phyloP scores from a whole-genome alignment of 2,797 vertebrate genomes.

The Rallus crepitans region DNA sequence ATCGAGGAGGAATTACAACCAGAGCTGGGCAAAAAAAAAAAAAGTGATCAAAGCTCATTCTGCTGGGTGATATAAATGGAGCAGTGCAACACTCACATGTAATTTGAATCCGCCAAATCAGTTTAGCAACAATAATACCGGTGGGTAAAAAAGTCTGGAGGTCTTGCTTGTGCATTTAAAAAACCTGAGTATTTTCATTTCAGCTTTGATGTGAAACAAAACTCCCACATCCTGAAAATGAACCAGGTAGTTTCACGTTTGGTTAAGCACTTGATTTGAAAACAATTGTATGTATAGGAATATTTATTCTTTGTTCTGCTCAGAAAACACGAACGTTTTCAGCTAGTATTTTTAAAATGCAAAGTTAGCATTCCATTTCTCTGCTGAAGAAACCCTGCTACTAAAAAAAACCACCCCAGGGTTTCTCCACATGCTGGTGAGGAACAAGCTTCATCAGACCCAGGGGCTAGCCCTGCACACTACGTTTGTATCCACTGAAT shows the following conservation, averaged over 20 bases:
- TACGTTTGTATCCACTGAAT: not conserved
- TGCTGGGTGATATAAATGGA: not conserved
- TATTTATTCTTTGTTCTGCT: not conserved
- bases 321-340: not conserved
- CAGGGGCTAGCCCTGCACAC: not conserved
- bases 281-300: not conserved
- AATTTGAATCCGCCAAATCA: not conserved
- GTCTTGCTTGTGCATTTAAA: not conserved
- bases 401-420: not conserved
- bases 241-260: not conserved
- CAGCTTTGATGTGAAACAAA: not conserved
- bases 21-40: not conserved
- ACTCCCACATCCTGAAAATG: not conserved
- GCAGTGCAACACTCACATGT: not conserved
- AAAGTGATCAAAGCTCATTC: not conserved
- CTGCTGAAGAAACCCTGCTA: not conserved
- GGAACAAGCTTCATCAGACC: not conserved
- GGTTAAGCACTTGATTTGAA: constrained; percentile 5
- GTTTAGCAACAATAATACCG: not conserved
- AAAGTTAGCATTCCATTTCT: not conserved
- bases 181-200: not conserved
- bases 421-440: not conserved
- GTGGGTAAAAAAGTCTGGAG: not conserved
- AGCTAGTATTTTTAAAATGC: not conserved
- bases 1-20: not conserved